A percentile compares a stretch with the other conserved stretches of the same genome.
Conservation (phyloP, 2,113 vertebrate genomes). For the Ailuropoda melanoleuca region DNA sequence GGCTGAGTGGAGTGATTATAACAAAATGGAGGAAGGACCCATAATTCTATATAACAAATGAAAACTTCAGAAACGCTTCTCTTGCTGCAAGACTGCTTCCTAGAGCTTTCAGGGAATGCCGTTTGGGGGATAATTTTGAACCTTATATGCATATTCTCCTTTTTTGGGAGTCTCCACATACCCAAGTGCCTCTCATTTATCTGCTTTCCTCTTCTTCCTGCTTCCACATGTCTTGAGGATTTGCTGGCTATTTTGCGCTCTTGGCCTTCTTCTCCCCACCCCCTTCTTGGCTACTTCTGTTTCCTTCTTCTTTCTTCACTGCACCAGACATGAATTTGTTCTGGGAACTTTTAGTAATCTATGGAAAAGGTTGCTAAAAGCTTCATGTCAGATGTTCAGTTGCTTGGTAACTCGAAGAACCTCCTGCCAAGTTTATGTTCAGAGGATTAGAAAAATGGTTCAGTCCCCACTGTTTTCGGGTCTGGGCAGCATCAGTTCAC, state of each 20-base stretch:
- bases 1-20: background rate
- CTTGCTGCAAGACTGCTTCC: background rate
- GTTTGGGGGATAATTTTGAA: background rate
- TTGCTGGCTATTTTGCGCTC: background rate
- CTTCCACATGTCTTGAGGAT: background rate
- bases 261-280: background rate
- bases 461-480: background rate
- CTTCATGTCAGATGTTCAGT: conserved; percentile 40
- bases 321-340: conserved; percentile 59
- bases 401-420: conserved; percentile 69
- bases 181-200: background rate
- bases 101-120: background rate
- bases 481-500: conserved; percentile 32
- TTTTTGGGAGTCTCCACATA: background rate
- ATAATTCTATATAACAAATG: background rate
- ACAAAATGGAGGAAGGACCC: background rate
- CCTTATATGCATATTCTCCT: background rate
- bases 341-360: conserved; percentile 68
- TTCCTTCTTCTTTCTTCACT: conserved; percentile 39
- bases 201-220: background rate
- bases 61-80: background rate
- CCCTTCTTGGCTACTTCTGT: conserved; percentile 34
- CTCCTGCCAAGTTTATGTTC: conserved; percentile 74
- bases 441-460: conserved; percentile 53
- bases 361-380: conserved; percentile 66